Conservation (phyloP, 2,113 vertebrate genomes). For the Diadophis punctatus region DNA sequence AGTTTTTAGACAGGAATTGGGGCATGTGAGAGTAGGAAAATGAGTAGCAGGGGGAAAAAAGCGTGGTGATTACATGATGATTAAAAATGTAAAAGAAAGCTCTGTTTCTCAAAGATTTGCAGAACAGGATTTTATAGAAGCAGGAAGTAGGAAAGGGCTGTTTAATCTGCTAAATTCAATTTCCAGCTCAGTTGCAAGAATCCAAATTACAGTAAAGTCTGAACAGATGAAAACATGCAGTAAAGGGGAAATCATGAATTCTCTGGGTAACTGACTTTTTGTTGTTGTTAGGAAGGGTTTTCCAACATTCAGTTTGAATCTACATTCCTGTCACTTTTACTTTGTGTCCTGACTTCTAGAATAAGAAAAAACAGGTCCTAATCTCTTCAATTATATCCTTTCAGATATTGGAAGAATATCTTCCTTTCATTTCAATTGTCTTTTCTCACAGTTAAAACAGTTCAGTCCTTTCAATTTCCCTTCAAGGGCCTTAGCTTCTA, state of each 20-base stretch:
- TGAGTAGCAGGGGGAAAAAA: background rate
- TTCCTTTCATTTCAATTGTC: background rate
- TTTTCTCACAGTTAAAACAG: background rate
- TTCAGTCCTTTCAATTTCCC: background rate
- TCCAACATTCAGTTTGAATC: background rate
- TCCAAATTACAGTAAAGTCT: background rate
- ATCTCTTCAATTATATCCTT: background rate
- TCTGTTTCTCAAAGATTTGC: background rate
- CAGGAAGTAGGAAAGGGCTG: background rate
- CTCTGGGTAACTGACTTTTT: background rate
- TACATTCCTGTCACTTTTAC: background rate
- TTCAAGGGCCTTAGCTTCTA: background rate
- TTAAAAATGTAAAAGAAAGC: background rate
- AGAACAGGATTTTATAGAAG: background rate
- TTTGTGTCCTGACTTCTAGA: background rate
- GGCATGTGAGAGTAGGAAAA: background rate
- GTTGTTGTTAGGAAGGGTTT: background rate
- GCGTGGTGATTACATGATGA: background rate
- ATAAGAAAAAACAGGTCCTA: background rate
- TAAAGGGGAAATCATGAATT: background rate
- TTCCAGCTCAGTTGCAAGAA: background rate
- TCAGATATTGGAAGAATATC: background rate
- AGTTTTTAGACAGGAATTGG: background rate
- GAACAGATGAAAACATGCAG: background rate
- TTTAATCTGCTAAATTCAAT: background rate